Percentiles rank a stretch among this genome's conserved stretches.
Conservation (phyloP, 92 coral and sea anemone species). For the Palythoa heliodiscus region DNA sequence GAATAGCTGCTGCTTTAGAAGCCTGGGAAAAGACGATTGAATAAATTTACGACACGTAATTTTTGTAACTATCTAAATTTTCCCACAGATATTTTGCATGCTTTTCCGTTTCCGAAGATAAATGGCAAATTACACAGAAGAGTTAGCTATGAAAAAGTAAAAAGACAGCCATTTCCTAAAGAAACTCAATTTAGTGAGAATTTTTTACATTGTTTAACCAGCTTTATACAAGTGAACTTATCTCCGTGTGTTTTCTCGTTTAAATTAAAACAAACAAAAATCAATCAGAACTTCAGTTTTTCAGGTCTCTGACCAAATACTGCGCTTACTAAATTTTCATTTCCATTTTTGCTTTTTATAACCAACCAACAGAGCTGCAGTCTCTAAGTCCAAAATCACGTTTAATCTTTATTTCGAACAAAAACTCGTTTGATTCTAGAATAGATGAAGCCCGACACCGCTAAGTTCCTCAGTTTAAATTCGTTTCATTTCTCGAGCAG, state of each 20-base stretch:
- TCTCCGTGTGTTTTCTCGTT: background rate
- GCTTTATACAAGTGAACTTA: background rate
- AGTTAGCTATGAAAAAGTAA: background rate
- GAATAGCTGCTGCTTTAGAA: conserved; percentile 37
- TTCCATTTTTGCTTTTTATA: too few relatives aligned
- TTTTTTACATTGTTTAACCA: background rate
- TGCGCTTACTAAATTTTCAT: too few relatives aligned
- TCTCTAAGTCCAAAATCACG: too few relatives aligned
- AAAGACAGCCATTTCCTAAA: conserved; percentile 12
- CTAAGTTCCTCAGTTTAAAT: too few relatives aligned
- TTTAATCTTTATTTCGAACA: too few relatives aligned
- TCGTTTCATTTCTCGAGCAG: background rate
- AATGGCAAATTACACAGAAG: background rate
- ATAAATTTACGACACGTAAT: conserved; percentile 45
- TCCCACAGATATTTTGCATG: conserved; percentile 21
- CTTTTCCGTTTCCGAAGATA: conserved; percentile 35
- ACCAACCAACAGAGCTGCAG: too few relatives aligned
- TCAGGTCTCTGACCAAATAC: too few relatives aligned
- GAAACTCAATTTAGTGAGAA: background rate
- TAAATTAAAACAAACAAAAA: background rate
- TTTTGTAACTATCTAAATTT: background rate
- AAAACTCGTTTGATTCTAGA: too few relatives aligned
- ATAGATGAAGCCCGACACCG: too few relatives aligned
- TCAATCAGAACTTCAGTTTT: too few relatives aligned
- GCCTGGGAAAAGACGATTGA: conserved; percentile 40